These are phyloP conservation scores for Takifugu ocellatus DNA, from an alignment of 2,797 vertebrate species.

Conservation along the genomic window DNA sequence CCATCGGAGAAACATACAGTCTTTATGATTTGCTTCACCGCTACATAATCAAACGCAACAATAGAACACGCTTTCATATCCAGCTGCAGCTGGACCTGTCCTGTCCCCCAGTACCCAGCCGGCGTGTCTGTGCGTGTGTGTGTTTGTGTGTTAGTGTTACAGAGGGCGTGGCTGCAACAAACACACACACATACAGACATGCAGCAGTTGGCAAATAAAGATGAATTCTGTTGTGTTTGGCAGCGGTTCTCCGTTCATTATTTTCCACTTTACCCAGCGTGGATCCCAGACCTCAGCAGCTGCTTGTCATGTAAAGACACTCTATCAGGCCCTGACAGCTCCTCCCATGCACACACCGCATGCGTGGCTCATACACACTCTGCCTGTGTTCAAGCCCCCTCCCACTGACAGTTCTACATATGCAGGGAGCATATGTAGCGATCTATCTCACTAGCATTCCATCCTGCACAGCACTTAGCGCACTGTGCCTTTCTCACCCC, in stretches of 20 bases:
- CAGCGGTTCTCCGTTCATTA: slow-evolving; percentile 85
- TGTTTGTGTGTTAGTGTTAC: slow-evolving; percentile 26
- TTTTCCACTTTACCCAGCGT: slow-evolving; percentile 85
- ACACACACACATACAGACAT: slow-evolving; percentile 71
- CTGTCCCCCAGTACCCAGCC: slow-evolving; percentile 22
- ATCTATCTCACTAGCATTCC: slow-evolving; percentile 70
- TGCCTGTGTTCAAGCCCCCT: slow-evolving; percentile 32
- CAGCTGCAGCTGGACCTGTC: slow-evolving; percentile 49
- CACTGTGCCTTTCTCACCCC: slow-evolving; percentile 52
- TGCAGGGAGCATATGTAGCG: slow-evolving; percentile 72
- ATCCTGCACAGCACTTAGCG: slow-evolving; percentile 56
- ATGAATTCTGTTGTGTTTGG: slow-evolving; percentile 90
- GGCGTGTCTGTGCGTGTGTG: slow-evolving; percentile 29
- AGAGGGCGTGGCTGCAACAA: slow-evolving; percentile 65
- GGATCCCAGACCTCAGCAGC: slow-evolving; percentile 91
- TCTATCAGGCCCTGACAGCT: slow-evolving; percentile 95
- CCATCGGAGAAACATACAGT: too few relatives aligned
- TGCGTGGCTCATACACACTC: slow-evolving; percentile 63
- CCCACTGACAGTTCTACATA: slow-evolving; percentile 52
- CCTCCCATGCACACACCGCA: slow-evolving; percentile 64
- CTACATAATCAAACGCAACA: slow-evolving; percentile 23
- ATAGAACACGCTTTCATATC: slow-evolving; percentile 12
- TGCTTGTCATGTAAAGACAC: slow-evolving; percentile 92
- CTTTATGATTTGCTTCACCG: slow-evolving; percentile 10
- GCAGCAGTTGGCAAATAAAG: slow-evolving; percentile 91